A percentile compares a stretch with the other conserved stretches of the same genome.
phyloP scores from a whole-genome alignment of 1,140 invertebrate genomes.

The Papilio xuthus region DNA sequence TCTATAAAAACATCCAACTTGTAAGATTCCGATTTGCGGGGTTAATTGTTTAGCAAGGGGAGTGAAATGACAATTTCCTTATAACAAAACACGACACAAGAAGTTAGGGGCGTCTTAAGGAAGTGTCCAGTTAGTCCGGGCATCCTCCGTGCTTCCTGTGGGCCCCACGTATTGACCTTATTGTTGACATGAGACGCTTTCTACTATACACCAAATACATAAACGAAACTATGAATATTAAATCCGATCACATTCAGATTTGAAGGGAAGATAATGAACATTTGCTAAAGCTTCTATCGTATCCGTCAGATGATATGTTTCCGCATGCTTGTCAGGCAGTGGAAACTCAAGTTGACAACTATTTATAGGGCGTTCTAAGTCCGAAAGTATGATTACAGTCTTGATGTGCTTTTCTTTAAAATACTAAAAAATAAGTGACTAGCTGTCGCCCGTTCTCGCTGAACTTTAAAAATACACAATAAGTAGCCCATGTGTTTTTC shows the following conservation, averaged over 20 bases:
- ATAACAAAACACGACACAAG: background rate
- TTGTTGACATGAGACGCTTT: background rate
- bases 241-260: background rate
- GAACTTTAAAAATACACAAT: too few species aligned
- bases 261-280: too few species aligned
- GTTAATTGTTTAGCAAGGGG: constrained; percentile 10
- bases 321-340: too few species aligned
- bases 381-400: too few species aligned
- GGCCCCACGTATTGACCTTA: constrained; percentile 8
- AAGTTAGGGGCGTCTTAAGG: constrained; percentile 8
- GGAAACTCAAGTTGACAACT: too few species aligned
- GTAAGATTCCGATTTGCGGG: background rate
- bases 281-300: too few species aligned
- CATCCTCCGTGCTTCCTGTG: constrained; percentile 17
- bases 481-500: too few species aligned
- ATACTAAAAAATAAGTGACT: too few species aligned
- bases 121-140: constrained; percentile 16
- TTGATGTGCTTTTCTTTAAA: too few species aligned
- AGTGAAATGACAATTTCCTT: constrained; percentile 1
- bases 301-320: too few species aligned
- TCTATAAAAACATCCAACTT: background rate
- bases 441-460: too few species aligned
- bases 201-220: background rate
- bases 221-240: background rate
- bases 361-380: too few species aligned